These are phyloP conservation scores for Spatula clypeata DNA, from an alignment of 2,797 vertebrate genomes.

Conservation along the genomic window DNA sequence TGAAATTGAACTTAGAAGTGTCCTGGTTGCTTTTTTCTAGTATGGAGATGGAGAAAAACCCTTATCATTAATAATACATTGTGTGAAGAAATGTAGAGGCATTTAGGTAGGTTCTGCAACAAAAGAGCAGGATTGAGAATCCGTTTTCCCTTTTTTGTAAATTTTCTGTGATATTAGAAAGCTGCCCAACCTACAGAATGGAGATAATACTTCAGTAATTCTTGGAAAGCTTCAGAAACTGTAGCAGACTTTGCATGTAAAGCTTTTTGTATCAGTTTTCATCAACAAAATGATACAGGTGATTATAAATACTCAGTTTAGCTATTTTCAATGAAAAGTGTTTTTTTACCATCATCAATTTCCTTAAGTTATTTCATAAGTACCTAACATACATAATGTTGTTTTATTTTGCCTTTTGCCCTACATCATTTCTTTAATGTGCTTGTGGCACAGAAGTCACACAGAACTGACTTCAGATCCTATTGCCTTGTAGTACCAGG, in stretches of 20 bases:
- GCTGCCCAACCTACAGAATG: not conserved
- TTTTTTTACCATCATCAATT: not conserved
- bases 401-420: not conserved
- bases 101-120: not conserved
- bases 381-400: not conserved
- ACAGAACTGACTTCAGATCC: not conserved
- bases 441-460: not conserved
- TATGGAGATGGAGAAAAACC: not conserved
- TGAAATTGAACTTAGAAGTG: not conserved
- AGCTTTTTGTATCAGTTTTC: not conserved
- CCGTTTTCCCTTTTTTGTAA: not conserved
- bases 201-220: not conserved
- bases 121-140: not conserved
- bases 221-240: slow-evolving; percentile 1
- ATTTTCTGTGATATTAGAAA: not conserved
- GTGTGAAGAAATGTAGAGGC: not conserved
- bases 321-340: not conserved
- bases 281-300: not conserved
- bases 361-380: not conserved
- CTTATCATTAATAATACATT: not conserved
- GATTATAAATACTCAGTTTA: not conserved
- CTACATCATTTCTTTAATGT: accelerated
- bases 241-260: not conserved
- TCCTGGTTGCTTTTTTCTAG: not conserved
- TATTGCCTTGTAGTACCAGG: not conserved